Evolutionary conservation across 2,113 vertebrate species (phyloP), one percentile per base, ranked within the genome.

Genomic region (Dendrocopos noguchii): DNA sequence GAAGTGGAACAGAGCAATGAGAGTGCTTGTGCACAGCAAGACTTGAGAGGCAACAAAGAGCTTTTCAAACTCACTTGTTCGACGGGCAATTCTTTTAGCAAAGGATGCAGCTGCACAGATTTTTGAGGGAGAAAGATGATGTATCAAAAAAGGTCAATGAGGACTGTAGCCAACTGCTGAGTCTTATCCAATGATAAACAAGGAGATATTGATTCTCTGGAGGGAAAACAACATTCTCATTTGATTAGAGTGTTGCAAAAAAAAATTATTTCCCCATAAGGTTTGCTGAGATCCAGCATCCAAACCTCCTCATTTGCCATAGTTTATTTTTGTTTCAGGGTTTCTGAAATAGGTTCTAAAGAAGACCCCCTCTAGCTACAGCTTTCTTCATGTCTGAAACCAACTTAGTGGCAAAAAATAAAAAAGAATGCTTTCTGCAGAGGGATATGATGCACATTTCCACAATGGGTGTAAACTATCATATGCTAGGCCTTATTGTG

Each of bases 341-440:
- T 91, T 95, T 94, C 88, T 87, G 12, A 86, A 92, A 90, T 60
- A 18, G 82, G 33, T 96, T 93, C 73, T 81, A 79, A 91, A 81
- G 72, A 88, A 11, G 50, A 91, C 12, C 17, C 33, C 89, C 46
- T 93, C 53, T 79, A 95, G 77, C 61, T 95, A 79, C 59, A 50
- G n/a, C 14, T 94, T 93, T 86, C 56, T 87, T 93, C 55, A 64
- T 4, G 2, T 93, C 68, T 88, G 74, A 93, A 95, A 59, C 31
- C 71, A 82, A 29, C 19, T 83, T 55, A 88, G 27, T 31, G 12
- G 82, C 46, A 55, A 95, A 93, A 85, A 88, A 89, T 27, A 12
- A 92, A 81, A 88, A 94, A 42, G 18, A 90, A 87, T 70, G 11
- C 7, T 84, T 84, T 94, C 28, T 91, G 64, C 74, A 85, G 84